Evolutionary conservation across 2,797 vertebrate species (phyloP), one percentile per base, ranked within the genome.

Genomic region (Catostomus latipinnis): DNA sequence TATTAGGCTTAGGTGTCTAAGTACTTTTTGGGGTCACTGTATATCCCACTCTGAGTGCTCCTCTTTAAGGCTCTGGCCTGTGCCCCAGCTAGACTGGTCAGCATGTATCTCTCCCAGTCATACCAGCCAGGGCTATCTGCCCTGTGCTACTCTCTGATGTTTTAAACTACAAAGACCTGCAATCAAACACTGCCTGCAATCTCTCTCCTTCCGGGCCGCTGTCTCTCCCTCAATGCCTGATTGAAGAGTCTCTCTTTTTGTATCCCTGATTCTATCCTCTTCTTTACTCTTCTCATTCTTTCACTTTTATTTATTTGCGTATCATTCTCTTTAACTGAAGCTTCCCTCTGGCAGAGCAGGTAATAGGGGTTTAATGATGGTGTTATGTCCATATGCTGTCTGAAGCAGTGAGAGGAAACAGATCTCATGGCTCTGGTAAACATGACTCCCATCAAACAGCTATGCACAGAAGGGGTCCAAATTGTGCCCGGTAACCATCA

Each of bases 111-210:
- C 87, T 84, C 88, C 84, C 81, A 86, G 82, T 80, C 82, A 46
- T 89, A 87, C 79, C 13, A 63, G 66, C 71, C 75, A 12, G 83
- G 88, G 81, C 82, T 82, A 77, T 82, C 80, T 83, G 11, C 81
- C 70, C 74, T 78, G 71, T 0, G 34, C 85, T 83, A 87, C 62
- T 69, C 76, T 84, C 83, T 82, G 81, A 80, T 77, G 78, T 81
- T 69, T 67, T 52, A 69, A 71, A 81, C 74, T 81, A 75, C 75
- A 78, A 86, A 90, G 87, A 74, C 74, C 82, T 81, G 0, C 85
- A 85, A 89, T 91, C 91, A 90, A 85, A 87, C 80, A 16, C 34
- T 58, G 76, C 34, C 83, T 76, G 71, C 65, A 66, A 45, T 74
- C 57, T 49, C 56, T 49, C 62, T 43, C 71, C 67, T 72, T 54